Conservation (phyloP, 1,140 invertebrate genomes). For the Magallana ariakensis region DNA sequence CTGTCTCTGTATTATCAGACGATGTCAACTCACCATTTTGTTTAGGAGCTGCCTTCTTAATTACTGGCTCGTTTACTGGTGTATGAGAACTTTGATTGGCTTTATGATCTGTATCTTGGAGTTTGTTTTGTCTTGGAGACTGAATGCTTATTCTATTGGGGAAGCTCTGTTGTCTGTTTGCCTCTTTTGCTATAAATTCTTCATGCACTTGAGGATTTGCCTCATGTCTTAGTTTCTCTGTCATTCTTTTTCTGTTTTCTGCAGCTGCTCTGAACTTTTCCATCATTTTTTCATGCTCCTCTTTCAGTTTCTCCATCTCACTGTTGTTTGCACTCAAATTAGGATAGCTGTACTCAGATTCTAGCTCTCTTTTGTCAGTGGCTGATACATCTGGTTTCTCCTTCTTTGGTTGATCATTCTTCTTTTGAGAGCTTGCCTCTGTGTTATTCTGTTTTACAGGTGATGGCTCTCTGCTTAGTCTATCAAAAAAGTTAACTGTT, state of each 20-base stretch:
- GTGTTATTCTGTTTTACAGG: background rate
- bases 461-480: constrained; percentile 30
- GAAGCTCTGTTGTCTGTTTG: constrained; percentile 8
- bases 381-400: constrained; percentile 27
- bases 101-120: background rate
- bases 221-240: constrained; percentile 38
- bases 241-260: constrained; percentile 53
- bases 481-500: constrained; percentile 9
- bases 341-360: constrained; percentile 55
- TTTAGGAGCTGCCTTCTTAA: background rate
- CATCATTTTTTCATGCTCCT: constrained; percentile 73
- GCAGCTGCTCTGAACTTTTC: constrained; percentile 55
- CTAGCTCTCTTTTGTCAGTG: constrained; percentile 47
- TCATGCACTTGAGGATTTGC: background rate
- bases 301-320: constrained; percentile 67
- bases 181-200: constrained; percentile 8
- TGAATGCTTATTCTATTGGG: background rate
- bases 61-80: background rate
- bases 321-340: constrained; percentile 54
- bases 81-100: background rate
- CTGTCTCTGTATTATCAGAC: constrained; percentile 9
- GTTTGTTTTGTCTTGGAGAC: background rate
- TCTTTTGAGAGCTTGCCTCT: background rate
- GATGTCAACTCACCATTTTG: background rate
- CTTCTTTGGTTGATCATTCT: constrained; percentile 10